Conservation (phyloP, 2,113 vertebrate genomes). For the Isurus oxyrinchus region DNA sequence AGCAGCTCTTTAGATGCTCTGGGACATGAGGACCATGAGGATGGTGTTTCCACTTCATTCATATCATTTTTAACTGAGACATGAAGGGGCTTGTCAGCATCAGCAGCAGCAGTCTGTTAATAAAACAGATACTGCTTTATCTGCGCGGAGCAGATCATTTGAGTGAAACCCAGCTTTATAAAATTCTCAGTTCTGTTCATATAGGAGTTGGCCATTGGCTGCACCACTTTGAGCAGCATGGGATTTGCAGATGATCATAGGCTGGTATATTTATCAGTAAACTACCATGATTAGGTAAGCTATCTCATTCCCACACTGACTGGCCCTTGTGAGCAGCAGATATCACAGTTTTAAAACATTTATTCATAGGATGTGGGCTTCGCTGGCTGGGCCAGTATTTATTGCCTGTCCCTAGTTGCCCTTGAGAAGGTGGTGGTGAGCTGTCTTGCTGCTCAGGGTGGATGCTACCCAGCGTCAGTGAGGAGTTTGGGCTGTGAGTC, state of each 20-base stretch:
- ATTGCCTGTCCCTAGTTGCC: too few species aligned
- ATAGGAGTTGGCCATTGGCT: background rate
- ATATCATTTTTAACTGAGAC: background rate
- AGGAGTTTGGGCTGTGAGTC: background rate
- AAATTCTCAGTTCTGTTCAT: background rate
- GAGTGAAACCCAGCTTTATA: too few species aligned
- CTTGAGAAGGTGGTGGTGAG: too few species aligned
- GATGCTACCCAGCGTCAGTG: background rate
- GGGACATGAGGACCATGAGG: background rate
- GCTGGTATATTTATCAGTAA: background rate
- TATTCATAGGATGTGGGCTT: too few species aligned
- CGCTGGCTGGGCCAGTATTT: too few species aligned
- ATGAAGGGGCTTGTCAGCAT: background rate
- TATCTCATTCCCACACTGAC: background rate
- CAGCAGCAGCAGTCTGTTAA: background rate
- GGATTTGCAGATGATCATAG: too few species aligned
- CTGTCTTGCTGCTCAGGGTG: background rate
- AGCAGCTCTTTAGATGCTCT: background rate
- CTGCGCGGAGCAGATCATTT: too few species aligned
- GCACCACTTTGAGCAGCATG: too few species aligned
- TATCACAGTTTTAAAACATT: background rate
- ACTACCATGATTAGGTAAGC: background rate
- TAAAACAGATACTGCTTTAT: background rate
- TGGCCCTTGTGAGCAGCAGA: background rate
- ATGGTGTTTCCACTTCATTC: background rate